phyloP scores from a whole-genome alignment of 2,888 invertebrate species.

The Acronicta psi region DNA sequence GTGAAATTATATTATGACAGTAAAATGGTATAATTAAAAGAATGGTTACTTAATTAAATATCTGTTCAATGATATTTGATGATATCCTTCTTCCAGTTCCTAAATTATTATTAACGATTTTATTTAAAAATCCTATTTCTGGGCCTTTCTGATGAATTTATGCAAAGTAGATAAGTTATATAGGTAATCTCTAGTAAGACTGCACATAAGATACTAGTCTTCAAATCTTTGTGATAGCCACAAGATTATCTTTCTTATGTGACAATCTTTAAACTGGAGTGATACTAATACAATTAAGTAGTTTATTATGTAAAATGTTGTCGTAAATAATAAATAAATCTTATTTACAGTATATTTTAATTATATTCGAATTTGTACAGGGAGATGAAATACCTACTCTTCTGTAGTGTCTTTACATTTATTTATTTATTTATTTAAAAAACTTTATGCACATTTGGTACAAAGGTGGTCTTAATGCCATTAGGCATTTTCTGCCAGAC shows the following conservation, averaged over 20 bases:
- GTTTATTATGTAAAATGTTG: background rate
- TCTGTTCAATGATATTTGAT: background rate
- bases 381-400: conserved; percentile 43
- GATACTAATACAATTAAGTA: conserved; percentile 20
- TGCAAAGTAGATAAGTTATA: conserved; percentile 26
- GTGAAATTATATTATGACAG: background rate
- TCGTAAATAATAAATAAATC: conserved; percentile 2
- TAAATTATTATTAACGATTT: background rate
- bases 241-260: background rate
- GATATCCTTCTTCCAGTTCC: conserved; percentile 16
- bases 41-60: background rate
- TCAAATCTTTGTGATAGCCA: too few species aligned
- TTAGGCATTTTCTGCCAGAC: too few species aligned
- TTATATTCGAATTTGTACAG: conserved; percentile 38
- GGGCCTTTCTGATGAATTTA: conserved; percentile 41
- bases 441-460: too few species aligned
- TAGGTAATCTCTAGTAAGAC: conserved; percentile 5
- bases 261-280: conserved; percentile 14
- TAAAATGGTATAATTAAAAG: background rate
- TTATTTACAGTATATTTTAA: conserved; percentile 17
- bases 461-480: too few species aligned
- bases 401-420: conserved; percentile 46
- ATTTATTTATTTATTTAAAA: too few species aligned
- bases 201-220: background rate
- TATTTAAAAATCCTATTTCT: conserved; percentile 5